Conservation (phyloP, 2,888 invertebrate genomes). For the Tridacna gigas region DNA sequence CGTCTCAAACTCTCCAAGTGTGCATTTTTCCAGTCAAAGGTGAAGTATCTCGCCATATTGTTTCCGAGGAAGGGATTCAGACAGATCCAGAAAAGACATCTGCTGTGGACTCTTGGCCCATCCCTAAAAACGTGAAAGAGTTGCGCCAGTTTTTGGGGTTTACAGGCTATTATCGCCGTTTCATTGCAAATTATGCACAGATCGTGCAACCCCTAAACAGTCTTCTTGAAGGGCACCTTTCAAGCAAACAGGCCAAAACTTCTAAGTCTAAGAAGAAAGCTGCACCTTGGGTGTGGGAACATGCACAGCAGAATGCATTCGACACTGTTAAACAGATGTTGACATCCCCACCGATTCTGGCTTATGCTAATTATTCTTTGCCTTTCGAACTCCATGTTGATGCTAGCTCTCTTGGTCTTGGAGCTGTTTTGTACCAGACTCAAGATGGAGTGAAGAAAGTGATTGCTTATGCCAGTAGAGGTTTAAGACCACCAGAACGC, state of each 20-base stretch:
- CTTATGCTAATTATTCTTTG: background rate
- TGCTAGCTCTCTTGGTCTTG: background rate
- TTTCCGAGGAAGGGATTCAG: background rate
- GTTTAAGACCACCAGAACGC: background rate
- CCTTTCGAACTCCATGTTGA: background rate
- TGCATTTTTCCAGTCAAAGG: background rate
- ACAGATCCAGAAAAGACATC: slow-evolving; percentile 5
- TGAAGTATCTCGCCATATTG: background rate
- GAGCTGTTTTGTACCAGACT: slow-evolving; percentile 2
- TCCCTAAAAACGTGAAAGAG: background rate
- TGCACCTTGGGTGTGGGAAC: background rate
- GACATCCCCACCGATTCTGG: background rate
- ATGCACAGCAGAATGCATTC: background rate
- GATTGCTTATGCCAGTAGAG: background rate
- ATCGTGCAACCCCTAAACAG: background rate
- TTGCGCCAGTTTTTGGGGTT: background rate
- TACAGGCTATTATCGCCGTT: slow-evolving; percentile 8
- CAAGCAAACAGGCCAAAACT: background rate
- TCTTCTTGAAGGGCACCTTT: background rate
- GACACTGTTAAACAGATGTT: background rate
- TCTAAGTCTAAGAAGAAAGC: background rate
- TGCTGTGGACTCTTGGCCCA: background rate
- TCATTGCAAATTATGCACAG: background rate
- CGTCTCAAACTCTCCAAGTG: background rate
- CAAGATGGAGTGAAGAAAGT: background rate